These are phyloP conservation scores for Agrotis segetum DNA, from an alignment of 2,888 invertebrate genomes.

Conservation along the genomic window DNA sequence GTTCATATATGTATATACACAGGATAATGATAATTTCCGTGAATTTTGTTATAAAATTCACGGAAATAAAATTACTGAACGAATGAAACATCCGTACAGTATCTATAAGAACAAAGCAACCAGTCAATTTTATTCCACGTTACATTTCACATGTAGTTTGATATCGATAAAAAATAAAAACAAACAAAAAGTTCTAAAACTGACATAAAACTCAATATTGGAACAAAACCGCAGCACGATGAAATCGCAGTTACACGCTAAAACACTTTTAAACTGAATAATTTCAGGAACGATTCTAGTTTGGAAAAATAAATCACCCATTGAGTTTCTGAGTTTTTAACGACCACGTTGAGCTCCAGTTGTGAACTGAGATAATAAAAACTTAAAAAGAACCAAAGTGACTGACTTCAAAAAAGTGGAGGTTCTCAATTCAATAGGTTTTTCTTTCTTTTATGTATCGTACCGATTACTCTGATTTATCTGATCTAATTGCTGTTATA, in stretches of 20 bases:
- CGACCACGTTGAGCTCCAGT: conserved; percentile 36
- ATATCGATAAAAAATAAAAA: conserved; percentile 11
- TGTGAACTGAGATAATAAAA: conserved; percentile 37
- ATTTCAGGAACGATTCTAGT: conserved; percentile 38
- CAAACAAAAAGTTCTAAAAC: conserved; percentile 17
- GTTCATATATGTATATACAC: too few relatives aligned
- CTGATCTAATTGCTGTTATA: too few relatives aligned
- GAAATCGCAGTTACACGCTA: conserved; percentile 33
- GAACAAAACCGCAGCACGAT: conserved; percentile 8
- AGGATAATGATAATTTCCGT: too few relatives aligned
- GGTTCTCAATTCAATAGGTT: too few relatives aligned
- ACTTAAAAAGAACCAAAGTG: conserved; percentile 11
- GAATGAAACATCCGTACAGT: too few relatives aligned
- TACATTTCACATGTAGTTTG: background rate
- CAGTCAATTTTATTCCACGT: conserved; percentile 16
- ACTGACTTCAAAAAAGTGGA: too few relatives aligned
- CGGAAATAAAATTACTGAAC: too few relatives aligned
- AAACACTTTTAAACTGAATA: conserved; percentile 52
- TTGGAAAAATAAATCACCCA: conserved; percentile 56
- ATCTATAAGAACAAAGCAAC: background rate
- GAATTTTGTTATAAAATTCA: too few relatives aligned
- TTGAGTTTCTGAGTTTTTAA: conserved; percentile 52
- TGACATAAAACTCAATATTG: conserved; percentile 23
- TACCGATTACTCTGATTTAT: too few relatives aligned
- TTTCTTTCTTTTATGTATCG: too few relatives aligned